Evolutionary conservation across 2,113 vertebrate species (phyloP), one percentile per base, ranked within the genome.

Genomic region (Litocranius walleri): DNA sequence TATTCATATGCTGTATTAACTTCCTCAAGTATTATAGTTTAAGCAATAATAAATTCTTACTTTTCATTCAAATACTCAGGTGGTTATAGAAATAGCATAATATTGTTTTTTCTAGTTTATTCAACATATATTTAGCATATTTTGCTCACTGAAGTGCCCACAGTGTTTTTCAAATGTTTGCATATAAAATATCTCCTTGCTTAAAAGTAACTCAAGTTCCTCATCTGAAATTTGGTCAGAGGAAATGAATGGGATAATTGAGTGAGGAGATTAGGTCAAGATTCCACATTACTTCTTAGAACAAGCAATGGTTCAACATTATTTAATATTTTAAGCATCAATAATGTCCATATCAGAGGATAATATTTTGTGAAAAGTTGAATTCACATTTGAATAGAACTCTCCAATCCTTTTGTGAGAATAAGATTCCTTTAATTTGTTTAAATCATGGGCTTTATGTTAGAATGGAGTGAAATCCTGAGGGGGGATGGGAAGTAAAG

Each of bases 1-100:
- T 97, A 97, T 97, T 91, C 96, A 25, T 97, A 94, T 84, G 27
- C 36, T 97, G 1, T 64, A 77, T 98, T 98, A 98, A 82, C 19
- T 86, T 54, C 86, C 83, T 97, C 45, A 98, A 97, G 59, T 98
- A 96, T 62, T 74, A 85, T 0, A 7, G 14, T 90, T 52, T 57
- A 92, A 90, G 21, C 93, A 77, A 92, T 93, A 94, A 96, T 71
- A 95, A 96, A 98, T 97, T 48, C n/a, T 19, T 67, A 48, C 97
- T 98, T 98, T 98, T 92, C 19, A 87, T 40, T 96, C 27, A 80
- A n/a, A 92, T 62, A 94, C 33, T 97, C 29, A 94, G 10, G 57
- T 86, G 3, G 7, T 94, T 87, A 84, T 27, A 90, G 29, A 17
- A 94, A 98, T 97, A 88, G 40, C 45, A 93, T 93, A 96, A 92